Conservation (phyloP, 2,113 vertebrate genomes). For the Potamarius usumacintae region DNA sequence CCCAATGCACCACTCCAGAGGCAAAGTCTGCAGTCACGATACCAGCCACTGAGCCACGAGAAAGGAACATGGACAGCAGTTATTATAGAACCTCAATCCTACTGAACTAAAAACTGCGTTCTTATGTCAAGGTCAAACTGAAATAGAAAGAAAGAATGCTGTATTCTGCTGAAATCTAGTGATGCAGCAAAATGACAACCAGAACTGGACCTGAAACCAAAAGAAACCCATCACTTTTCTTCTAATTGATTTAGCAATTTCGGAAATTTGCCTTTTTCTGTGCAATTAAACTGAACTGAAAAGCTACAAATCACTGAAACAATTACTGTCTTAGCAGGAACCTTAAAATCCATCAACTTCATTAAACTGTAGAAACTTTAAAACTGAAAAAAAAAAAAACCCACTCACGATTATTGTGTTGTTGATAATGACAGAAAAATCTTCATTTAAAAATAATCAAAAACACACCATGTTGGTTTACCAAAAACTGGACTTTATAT, state of each 20-base stretch:
- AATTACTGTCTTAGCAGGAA: background rate
- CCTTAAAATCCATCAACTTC: background rate
- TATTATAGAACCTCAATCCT: background rate
- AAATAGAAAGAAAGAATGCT: background rate
- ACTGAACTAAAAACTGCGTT: background rate
- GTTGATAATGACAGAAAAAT: background rate
- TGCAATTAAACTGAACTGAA: background rate
- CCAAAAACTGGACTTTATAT: background rate
- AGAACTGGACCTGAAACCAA: background rate
- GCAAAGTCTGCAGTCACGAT: constrained; percentile 84
- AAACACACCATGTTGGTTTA: background rate
- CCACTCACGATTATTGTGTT: no score
- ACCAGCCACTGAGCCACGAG: constrained; percentile 68
- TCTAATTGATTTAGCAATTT: no score
- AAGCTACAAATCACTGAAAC: background rate
- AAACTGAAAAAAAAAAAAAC: background rate
- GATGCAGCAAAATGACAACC: background rate
- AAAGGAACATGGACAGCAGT: background rate
- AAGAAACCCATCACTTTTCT: background rate
- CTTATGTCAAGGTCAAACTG: background rate
- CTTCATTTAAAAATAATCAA: background rate
- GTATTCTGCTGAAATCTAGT: background rate
- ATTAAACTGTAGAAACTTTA: background rate
- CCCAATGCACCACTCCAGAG: constrained; percentile 76
- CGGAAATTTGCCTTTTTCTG: background rate